These are phyloP conservation scores for Megaceryle torquata DNA, from an alignment of 2,113 vertebrate species.

Conservation along the genomic window DNA sequence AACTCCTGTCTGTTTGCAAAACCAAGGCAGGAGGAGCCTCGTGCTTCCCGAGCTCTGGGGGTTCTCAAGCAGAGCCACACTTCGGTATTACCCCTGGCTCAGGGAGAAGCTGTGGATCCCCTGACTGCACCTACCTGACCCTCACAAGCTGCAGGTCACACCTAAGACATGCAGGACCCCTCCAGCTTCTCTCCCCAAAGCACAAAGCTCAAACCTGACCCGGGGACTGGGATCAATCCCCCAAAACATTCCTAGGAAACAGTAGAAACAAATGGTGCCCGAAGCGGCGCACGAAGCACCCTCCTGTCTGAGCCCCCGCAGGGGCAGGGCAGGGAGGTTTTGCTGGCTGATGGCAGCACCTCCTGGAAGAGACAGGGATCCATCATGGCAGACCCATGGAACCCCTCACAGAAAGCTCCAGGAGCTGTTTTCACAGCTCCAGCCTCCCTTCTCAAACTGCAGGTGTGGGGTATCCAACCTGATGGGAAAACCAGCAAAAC, in stretches of 20 bases:
- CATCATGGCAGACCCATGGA: not conserved
- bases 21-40: not conserved
- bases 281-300: fast-evolving
- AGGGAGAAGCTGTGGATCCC: not conserved
- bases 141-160: not conserved
- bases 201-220: not conserved
- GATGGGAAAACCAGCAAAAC: not conserved
- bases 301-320: not conserved
- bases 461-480: fast-evolving
- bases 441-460: not conserved
- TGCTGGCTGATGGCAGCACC: not conserved
- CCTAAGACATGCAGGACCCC: not conserved
- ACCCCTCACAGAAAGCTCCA: not conserved
- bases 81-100: not conserved
- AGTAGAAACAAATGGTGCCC: not conserved
- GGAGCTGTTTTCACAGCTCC: not conserved
- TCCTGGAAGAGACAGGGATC: not conserved
- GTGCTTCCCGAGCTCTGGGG: fast-evolving
- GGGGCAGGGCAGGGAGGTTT: not conserved
- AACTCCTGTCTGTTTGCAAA: not conserved
- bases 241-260: not conserved
- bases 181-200: not conserved
- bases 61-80: not conserved
- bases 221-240: not conserved
- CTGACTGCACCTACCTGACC: not conserved